phyloP scores from a whole-genome alignment of 2,113 vertebrate species.

The Chinchilla lanigera region DNA sequence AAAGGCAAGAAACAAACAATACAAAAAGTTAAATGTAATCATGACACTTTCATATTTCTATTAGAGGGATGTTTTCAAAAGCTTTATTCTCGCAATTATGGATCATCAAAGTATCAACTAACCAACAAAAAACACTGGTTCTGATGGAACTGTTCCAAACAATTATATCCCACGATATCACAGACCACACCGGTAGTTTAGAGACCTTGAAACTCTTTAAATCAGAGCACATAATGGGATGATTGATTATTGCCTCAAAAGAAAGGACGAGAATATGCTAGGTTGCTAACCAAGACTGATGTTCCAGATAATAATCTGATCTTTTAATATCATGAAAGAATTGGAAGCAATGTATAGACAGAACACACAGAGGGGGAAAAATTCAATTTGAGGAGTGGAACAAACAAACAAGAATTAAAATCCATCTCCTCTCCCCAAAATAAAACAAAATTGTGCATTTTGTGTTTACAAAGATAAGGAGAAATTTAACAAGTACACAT shows the following conservation, averaged over 20 bases:
- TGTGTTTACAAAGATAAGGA: background rate
- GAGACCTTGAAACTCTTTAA: background rate
- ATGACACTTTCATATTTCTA: background rate
- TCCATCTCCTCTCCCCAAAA: background rate
- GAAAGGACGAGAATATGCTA: background rate
- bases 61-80: background rate
- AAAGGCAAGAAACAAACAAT: background rate
- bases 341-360: background rate
- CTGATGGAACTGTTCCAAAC: constrained; percentile 1
- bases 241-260: background rate
- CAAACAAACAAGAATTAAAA: background rate
- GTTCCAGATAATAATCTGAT: constrained; percentile 32
- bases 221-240: background rate
- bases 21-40: background rate
- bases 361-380: background rate
- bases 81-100: constrained; percentile 17
- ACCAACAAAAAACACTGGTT: background rate
- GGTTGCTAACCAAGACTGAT: background rate
- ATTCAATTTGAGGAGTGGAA: background rate
- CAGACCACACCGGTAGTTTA: background rate
- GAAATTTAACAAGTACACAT: background rate
- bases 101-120: background rate
- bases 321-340: constrained; percentile 28
- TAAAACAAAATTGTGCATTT: constrained; percentile 22
- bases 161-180: background rate